phyloP scores from a whole-genome alignment of 2,113 vertebrate genomes.

The Poeciliopsis turrubarensis region DNA sequence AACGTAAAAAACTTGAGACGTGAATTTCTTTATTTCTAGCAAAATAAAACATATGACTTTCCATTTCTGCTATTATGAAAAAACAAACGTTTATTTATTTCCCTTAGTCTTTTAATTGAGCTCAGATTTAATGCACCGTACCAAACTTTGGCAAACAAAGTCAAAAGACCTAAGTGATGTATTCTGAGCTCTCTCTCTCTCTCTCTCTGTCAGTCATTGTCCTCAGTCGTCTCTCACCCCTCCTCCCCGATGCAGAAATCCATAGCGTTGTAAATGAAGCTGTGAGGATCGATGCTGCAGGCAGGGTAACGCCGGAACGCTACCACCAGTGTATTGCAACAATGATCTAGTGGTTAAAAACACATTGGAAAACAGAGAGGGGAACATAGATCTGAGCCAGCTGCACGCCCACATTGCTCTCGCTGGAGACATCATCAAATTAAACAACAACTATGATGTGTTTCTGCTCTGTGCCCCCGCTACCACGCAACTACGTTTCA shows the following conservation, averaged over 20 bases:
- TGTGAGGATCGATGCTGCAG: constrained; percentile 73
- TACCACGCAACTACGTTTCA: constrained; percentile 42
- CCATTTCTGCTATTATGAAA: no score
- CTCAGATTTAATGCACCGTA: neutral
- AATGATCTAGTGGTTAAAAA: constrained; percentile 80
- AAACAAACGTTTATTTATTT: neutral
- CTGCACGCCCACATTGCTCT: constrained; percentile 71
- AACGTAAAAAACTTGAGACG: neutral
- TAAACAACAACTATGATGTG: constrained; percentile 76
- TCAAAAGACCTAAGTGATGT: constrained; percentile 39
- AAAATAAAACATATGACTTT: neutral
- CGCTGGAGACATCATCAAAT: constrained; percentile 75
- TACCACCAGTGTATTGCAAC: constrained; percentile 76
- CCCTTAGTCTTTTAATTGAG: neutral
- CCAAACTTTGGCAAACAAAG: constrained; percentile 28
- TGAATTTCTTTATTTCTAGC: neutral
- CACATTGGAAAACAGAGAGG: constrained; percentile 71
- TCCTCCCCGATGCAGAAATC: constrained; percentile 72
- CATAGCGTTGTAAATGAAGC: constrained; percentile 77
- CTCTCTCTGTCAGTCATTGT: constrained; percentile 47
- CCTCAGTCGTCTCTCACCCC: constrained; percentile 54
- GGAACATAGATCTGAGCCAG: constrained; percentile 69
- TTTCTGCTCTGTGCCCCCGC: constrained; percentile 67
- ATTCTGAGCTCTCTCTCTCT: constrained; percentile 7
- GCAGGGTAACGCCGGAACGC: constrained; percentile 63